phyloP scores from a whole-genome alignment of 2,113 vertebrate species.

The Catharus minimus region DNA sequence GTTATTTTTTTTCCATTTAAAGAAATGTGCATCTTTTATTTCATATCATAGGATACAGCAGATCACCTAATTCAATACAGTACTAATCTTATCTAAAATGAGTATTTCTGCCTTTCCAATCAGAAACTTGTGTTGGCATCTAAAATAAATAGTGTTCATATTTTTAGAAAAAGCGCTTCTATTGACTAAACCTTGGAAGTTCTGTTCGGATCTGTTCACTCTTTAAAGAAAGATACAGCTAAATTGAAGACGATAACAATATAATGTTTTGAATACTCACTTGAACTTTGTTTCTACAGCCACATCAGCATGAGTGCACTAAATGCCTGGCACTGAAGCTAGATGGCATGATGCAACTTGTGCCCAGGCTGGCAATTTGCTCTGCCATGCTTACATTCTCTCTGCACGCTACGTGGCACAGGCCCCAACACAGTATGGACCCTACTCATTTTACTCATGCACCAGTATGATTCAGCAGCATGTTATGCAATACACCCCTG shows the following conservation, averaged over 20 bases:
- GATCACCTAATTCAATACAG: not conserved
- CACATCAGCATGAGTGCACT: not conserved
- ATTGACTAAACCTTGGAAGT: not conserved
- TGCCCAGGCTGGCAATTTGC: not conserved
- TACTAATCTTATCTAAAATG: not conserved
- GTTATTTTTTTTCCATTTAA: not conserved
- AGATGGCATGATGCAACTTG: not conserved
- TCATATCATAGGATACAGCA: not conserved
- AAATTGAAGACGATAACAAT: not conserved
- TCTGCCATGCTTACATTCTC: not conserved
- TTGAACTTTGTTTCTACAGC: not conserved
- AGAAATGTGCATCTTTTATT: not conserved
- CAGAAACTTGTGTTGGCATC: not conserved
- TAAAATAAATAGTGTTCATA: not conserved
- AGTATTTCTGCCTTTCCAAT: not conserved
- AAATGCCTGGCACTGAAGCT: not conserved
- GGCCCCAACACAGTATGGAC: fast-evolving
- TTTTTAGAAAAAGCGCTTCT: not conserved
- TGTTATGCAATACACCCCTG: not conserved
- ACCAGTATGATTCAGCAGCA: fast-evolving
- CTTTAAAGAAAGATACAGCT: not conserved
- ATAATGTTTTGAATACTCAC: not conserved
- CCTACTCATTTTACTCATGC: not conserved
- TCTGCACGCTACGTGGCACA: fast-evolving
- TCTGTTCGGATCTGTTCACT: not conserved